Evolutionary conservation across 1,140 invertebrate species (phyloP).

Genomic region (Ptiloglossa arizonensis): DNA sequence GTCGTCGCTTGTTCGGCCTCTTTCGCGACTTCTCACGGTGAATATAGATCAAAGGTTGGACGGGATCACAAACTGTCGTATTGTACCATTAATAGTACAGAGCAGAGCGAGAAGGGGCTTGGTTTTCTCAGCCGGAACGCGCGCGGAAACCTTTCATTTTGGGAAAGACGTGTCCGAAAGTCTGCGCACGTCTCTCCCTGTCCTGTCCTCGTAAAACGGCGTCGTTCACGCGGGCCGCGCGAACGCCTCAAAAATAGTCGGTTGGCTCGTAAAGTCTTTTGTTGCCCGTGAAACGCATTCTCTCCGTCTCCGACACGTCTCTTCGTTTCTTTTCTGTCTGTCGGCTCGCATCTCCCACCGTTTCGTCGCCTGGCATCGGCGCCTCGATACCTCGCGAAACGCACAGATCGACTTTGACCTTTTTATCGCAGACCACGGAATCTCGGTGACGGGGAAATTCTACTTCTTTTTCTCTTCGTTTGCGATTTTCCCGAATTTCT

Average conservation of each 20-base stretch:
- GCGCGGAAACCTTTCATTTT: constrained; percentile 11
- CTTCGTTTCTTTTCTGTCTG: constrained; percentile 16
- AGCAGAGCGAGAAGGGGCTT: neutral
- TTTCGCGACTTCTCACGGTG: neutral
- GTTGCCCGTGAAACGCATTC: constrained; percentile 18
- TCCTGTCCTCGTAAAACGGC: constrained; percentile 1
- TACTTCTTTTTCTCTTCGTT: no score
- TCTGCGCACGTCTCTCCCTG: neutral
- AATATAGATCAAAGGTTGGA: constrained; percentile 15
- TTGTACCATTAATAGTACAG: constrained; percentile 12
- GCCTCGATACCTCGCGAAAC: neutral
- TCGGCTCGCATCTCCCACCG: neutral
- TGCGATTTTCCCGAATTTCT: neutral
- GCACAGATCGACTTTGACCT: constrained; percentile 5
- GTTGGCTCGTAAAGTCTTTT: constrained; percentile 18
- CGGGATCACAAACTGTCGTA: constrained; percentile 4
- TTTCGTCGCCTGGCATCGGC: neutral
- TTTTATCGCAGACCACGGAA: neutral
- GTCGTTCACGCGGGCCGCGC: neutral
- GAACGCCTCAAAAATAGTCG: constrained; percentile 15
- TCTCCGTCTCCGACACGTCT: constrained; percentile 1
- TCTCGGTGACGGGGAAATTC: neutral
- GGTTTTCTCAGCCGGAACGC: constrained; percentile 10
- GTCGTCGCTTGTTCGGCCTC: neutral
- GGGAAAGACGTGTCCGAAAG: neutral